Percentiles rank a stretch among this genome's conserved stretches.
phyloP scores from a whole-genome alignment of 2,113 vertebrate genomes.

The Dipodomys spectabilis region DNA sequence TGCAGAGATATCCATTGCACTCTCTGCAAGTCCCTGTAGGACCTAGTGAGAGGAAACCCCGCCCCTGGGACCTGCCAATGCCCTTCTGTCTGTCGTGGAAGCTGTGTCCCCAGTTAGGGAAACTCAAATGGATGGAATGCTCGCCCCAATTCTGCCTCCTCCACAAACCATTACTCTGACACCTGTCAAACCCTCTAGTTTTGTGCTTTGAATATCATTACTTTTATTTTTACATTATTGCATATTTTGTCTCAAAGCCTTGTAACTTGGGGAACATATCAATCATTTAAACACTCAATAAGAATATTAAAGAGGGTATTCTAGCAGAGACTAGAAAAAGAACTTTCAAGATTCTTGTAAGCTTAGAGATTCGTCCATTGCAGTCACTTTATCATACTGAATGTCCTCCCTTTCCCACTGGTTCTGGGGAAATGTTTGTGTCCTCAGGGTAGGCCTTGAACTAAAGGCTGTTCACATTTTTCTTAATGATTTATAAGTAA shows the following conservation, averaged over 20 bases:
- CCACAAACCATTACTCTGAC: background rate
- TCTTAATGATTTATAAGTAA: background rate
- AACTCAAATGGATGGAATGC: background rate
- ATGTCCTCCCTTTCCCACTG: background rate
- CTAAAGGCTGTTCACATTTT: background rate
- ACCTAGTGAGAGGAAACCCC: background rate
- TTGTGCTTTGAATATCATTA: background rate
- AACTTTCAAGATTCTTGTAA: background rate
- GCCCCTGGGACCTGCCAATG: background rate
- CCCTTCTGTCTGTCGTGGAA: background rate
- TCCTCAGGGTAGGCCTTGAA: background rate
- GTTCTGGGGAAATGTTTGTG: background rate
- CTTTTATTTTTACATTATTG: constrained; percentile 4
- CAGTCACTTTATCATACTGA: background rate
- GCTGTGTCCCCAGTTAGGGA: background rate
- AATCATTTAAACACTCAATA: background rate
- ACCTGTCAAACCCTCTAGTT: background rate
- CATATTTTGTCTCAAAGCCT: constrained; percentile 13
- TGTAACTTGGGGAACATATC: background rate
- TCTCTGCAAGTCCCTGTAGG: background rate
- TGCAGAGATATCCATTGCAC: accelerated
- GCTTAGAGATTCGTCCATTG: background rate
- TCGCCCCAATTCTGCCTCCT: background rate
- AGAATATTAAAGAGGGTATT: background rate
- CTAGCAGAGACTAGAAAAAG: background rate